These are phyloP conservation scores for Cephalotes varians DNA, from an alignment of 2,888 invertebrate species.

Conservation along the genomic window DNA sequence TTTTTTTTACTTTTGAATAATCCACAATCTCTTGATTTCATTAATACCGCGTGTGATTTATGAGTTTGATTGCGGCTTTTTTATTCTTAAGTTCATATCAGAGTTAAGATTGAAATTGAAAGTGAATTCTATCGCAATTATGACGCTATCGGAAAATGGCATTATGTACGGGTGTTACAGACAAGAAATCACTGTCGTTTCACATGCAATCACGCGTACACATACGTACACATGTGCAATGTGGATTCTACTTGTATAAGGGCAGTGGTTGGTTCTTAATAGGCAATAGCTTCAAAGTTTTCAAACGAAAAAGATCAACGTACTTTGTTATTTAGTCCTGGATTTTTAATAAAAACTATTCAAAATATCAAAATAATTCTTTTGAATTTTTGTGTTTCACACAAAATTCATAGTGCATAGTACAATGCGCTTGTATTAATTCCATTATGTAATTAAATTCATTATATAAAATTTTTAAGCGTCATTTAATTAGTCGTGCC, in stretches of 20 bases:
- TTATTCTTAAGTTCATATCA: background rate
- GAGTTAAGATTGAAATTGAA: background rate
- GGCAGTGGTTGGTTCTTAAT: background rate
- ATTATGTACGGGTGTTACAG: slow-evolving; percentile 16
- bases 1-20: background rate
- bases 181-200: slow-evolving; percentile 8
- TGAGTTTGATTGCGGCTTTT: background rate
- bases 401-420: background rate
- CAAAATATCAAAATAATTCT: background rate
- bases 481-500: slow-evolving; percentile 15
- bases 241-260: slow-evolving; percentile 11
- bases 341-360: background rate
- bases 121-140: background rate
- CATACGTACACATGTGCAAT: slow-evolving; percentile 7
- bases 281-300: background rate
- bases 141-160: slow-evolving; percentile 28
- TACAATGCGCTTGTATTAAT: background rate
- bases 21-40: background rate
- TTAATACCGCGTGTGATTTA: background rate
- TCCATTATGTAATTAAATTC: background rate
- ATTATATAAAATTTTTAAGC: background rate
- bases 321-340: background rate
- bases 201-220: slow-evolving; percentile 7
- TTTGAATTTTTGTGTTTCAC: background rate
- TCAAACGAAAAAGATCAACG: background rate